These are phyloP conservation scores for Promerops cafer DNA, from an alignment of 2,113 vertebrate species.

Conservation along the genomic window DNA sequence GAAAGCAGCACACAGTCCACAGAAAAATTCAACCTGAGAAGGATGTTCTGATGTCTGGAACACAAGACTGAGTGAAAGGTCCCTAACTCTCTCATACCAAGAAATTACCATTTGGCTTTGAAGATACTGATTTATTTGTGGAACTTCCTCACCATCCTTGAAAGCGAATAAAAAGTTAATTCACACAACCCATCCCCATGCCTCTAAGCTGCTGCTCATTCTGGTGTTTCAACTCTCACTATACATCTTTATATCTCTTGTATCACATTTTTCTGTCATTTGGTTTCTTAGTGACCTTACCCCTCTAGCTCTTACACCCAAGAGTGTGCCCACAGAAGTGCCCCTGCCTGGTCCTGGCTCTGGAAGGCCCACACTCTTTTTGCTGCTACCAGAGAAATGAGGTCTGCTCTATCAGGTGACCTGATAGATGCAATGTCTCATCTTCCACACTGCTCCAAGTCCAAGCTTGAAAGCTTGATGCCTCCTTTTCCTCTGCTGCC, in stretches of 20 bases:
- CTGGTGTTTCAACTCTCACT: not conserved
- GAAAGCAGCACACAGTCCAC: not conserved
- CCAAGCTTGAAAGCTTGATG: not conserved
- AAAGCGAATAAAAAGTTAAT: not conserved
- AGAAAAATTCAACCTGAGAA: not conserved
- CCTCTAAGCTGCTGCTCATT: not conserved
- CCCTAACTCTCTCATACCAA: not conserved
- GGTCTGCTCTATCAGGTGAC: not conserved
- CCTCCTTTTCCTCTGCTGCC: not conserved
- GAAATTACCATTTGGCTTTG: not conserved
- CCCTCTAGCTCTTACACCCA: not conserved
- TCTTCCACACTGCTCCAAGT: not conserved
- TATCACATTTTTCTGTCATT: not conserved
- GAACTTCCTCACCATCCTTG: not conserved
- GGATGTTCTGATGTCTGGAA: not conserved
- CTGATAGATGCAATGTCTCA: not conserved
- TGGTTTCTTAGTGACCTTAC: not conserved
- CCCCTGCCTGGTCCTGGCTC: not conserved
- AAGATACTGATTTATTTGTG: not conserved
- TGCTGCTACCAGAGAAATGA: not conserved
- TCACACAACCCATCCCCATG: not conserved
- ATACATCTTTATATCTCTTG: not conserved
- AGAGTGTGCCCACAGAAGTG: accelerated
- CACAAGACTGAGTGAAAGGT: not conserved
- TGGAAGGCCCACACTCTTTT: not conserved